Evolutionary conservation across 2,797 vertebrate genomes (phyloP), one percentile per base, ranked within the genome.

Genomic region (Sebastes glaucus): DNA sequence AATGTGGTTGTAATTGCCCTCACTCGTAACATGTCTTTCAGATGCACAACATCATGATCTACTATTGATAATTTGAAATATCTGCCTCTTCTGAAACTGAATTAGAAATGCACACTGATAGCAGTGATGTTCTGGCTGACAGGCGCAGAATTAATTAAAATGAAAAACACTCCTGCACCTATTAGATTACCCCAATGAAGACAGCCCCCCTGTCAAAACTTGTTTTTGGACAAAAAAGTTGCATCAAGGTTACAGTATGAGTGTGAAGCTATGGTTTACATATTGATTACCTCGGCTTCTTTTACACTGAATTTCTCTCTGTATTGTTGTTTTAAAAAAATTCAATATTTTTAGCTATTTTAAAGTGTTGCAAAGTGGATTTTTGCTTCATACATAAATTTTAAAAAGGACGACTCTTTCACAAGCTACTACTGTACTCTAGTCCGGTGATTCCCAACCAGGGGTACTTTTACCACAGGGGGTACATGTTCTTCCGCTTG

Each of bases 191-290:
- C 55, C 10, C 1, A 9, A 46, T 46, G 69, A 77, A 68, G 63
- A 82, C 65, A 52, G 46, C 72, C 23, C 7, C 11, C 25, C 46
- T 76, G 72, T 80, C 67, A 76, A 56, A 68, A 52, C 28, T 28
- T 55, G 16, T 13, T 56, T 69, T 23, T 49, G 33, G 56, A 49
- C 28, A 78, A 66, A 52, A 62, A 32, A 78, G 53, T 3, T 53
- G 64, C 32, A 82, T 57, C 18, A 18, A 61, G 33, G 46, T 67
- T 57, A 59, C 23, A 57, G 11, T 5, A n/a, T 3, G 18, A 28
- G 28, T 64, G 52, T 74, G 30, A 30, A 49, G 55, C 10, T 28
- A 3, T 11, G 32, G 22, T 59, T 71, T 22, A 55, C 38, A 59
- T 53, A 52, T 64, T 33, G 6, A 60, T 55, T 20, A 53, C 53